Base-by-base conservation (phyloP, 37 sponge, comb jelly and placozoan genomes). In the Chondrosia reniformis region DNA sequence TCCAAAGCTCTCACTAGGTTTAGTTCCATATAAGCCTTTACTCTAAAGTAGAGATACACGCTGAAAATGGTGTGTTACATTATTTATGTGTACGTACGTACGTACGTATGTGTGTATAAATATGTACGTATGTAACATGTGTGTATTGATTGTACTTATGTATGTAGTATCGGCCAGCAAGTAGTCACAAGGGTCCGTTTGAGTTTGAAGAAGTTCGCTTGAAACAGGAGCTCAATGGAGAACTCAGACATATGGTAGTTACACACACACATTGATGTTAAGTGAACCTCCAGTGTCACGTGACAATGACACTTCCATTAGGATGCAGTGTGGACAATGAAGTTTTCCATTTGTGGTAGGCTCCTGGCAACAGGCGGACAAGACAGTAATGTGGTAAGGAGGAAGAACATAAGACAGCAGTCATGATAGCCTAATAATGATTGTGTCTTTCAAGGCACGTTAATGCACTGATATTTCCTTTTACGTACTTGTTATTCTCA, bases 311-410 rank as follows among this genome's bases (percentile, higher is more conserved):
- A 8, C 24, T 8, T 56, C 4, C 84, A 36, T 24, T 54, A 88
- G 87, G 93, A 90, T 75, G 88, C 90, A 12, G 65, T 89, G 15
- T 93, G 90, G 89, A 84, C 82, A 2, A 88, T 90, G 88, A 84
- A 88, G 76, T 94, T 94, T 67, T 90, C 92, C 32, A 85, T 85
- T 22, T 94, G 95, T 88, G 91, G 96, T 1, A 45, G 84, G 46
- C 80, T 90, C 28, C 74, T 90, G 44, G 95, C 95, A 24, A 87
- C 88, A 38, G 95, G 85, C 45, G 95, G 95, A 8, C 95, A 94
- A 52, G 95, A 94, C 46, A 86, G 79, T 37, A 73, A 85, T 27
- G 86, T 94, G 82, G 95, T 94, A 55, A 86, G 87, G n/a, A n/a
- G n/a, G n/a, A n/a, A n/a, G n/a, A n/a, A n/a, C n/a, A n/a, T n/a